Evolutionary conservation across 1,140 invertebrate genomes (phyloP).

Genomic region (Drosophila ohnishii): DNA sequence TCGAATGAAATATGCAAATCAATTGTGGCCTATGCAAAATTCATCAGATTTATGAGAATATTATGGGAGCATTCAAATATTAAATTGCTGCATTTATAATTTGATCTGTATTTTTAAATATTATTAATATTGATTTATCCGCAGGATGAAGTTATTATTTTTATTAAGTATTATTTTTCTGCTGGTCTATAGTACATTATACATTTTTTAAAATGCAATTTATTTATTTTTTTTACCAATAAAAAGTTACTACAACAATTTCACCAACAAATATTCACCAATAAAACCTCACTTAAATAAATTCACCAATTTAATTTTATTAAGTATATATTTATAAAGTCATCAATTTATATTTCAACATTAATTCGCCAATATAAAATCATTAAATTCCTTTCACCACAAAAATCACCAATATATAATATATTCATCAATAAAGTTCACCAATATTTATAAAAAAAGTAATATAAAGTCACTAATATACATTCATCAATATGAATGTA

Average conservation of each 20-base stretch:
- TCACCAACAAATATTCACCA: neutral
- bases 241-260: neutral
- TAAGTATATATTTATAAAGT: neutral
- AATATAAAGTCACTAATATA: neutral
- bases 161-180: no score
- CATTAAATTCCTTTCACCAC: no score
- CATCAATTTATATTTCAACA: neutral
- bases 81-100: neutral
- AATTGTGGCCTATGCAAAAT: conserved; percentile 22
- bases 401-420: neutral
- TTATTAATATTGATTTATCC: neutral
- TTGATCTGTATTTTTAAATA: neutral
- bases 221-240: neutral
- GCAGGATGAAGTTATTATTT: no score
- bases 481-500: neutral
- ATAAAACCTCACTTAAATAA: neutral
- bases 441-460: neutral
- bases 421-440: neutral
- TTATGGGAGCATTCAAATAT: conserved; percentile 1
- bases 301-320: neutral
- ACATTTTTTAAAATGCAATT: no score
- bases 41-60: conserved; percentile 11
- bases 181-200: no score
- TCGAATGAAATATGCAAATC: conserved; percentile 51
- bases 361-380: neutral